Percentiles rank a stretch among this genome's conserved stretches.
phyloP scores from a whole-genome alignment of 2,888 invertebrate species.

The Limnephilus auricula region DNA sequence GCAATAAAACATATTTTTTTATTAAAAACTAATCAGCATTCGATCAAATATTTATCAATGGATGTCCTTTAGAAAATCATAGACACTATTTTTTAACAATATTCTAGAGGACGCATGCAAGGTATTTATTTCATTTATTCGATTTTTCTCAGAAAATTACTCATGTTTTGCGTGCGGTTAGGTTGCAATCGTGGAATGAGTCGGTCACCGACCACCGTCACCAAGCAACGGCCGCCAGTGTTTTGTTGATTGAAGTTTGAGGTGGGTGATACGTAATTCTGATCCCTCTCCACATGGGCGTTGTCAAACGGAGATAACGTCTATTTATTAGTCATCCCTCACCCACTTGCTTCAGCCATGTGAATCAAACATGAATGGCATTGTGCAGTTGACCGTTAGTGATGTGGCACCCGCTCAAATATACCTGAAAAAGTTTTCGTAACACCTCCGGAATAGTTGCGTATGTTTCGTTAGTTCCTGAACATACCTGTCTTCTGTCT shows the following conservation, averaged over 20 bases:
- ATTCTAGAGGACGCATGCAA: not conserved
- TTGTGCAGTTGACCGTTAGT: slow-evolving; percentile 28
- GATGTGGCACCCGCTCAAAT: slow-evolving; percentile 46
- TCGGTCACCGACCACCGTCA: slow-evolving; percentile 59
- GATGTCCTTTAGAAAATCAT: not conserved
- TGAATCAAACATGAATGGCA: slow-evolving; percentile 26
- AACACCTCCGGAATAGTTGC: slow-evolving; percentile 21
- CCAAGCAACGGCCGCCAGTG: slow-evolving; percentile 59
- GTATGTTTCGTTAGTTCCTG: slow-evolving; percentile 32
- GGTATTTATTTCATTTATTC: not conserved
- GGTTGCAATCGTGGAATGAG: slow-evolving; percentile 24
- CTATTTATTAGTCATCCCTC: slow-evolving; percentile 46
- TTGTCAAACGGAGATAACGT: slow-evolving; percentile 45
- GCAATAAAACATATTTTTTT: too few species aligned
- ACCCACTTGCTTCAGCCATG: not conserved
- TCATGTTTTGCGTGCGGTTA: not conserved
- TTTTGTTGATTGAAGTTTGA: slow-evolving; percentile 49
- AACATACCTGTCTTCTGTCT: not conserved
- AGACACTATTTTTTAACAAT: not conserved
- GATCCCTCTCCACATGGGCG: slow-evolving; percentile 51
- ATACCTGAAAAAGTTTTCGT: slow-evolving; percentile 46
- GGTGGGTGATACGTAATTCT: slow-evolving; percentile 24
- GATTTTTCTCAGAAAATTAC: not conserved
- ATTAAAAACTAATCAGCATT: too few species aligned
- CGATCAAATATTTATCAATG: not conserved